These are phyloP conservation scores for Pseudochromis fuscus DNA, from an alignment of 2,797 vertebrate genomes.

Conservation along the genomic window DNA sequence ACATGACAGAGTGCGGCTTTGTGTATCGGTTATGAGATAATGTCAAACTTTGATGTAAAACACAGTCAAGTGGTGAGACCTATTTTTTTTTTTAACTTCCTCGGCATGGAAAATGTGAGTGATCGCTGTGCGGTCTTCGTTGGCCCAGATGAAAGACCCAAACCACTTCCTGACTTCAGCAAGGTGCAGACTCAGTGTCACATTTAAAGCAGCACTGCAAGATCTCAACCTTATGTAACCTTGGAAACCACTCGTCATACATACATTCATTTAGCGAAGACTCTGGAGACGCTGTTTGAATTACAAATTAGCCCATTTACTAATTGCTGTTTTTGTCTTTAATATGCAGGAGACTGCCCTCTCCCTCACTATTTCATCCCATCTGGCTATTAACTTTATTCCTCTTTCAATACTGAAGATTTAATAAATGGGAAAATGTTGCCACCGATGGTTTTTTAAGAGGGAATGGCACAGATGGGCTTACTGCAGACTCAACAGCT, in stretches of 20 bases:
- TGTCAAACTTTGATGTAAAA: constrained; percentile 72
- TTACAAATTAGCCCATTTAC: constrained; percentile 59
- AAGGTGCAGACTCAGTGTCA: constrained; percentile 59
- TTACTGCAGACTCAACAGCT: constrained; percentile 81
- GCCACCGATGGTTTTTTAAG: constrained; percentile 57
- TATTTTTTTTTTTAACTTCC: constrained; percentile 28
- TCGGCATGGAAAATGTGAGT: constrained; percentile 81
- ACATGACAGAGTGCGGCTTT: constrained; percentile 61
- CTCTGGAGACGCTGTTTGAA: constrained; percentile 59
- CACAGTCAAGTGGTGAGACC: constrained; percentile 55
- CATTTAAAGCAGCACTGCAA: constrained; percentile 55
- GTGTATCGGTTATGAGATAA: constrained; percentile 67
- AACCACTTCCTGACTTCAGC: constrained; percentile 82
- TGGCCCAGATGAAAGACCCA: constrained; percentile 68
- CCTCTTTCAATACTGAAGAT: constrained; percentile 43
- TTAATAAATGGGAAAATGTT: constrained; percentile 55
- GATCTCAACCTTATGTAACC: constrained; percentile 59
- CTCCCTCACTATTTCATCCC: constrained; percentile 43
- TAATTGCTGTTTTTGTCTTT: constrained; percentile 64
- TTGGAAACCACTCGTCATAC: constrained; percentile 62
- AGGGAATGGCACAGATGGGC: constrained; percentile 81
- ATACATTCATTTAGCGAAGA: constrained; percentile 48
- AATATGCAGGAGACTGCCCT: constrained; percentile 52
- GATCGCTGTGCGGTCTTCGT: constrained; percentile 49
- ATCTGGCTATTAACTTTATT: constrained; percentile 57